phyloP scores from a whole-genome alignment of 2,888 invertebrate species.

The Bombylius major region DNA sequence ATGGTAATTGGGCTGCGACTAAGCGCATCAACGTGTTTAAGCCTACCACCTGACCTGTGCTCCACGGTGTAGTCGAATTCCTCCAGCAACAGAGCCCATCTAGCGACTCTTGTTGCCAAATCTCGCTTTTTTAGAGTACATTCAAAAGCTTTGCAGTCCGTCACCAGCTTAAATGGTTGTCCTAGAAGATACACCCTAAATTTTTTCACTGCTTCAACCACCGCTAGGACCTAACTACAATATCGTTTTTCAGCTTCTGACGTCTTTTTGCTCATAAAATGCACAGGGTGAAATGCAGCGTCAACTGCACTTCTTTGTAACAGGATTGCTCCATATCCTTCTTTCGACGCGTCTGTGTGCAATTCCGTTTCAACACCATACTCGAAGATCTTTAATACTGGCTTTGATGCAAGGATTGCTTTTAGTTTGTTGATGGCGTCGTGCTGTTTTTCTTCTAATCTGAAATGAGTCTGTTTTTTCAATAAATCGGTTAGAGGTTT shows the following conservation, averaged over 20 bases:
- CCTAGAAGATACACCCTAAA: slow-evolving; percentile 19
- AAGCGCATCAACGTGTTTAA: slow-evolving; percentile 17
- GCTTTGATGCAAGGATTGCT: background rate
- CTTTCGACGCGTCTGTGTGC: background rate
- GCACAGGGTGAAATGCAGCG: slow-evolving; percentile 1
- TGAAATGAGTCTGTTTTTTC: background rate
- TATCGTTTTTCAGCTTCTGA: slow-evolving; percentile 6
- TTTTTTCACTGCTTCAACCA: slow-evolving; percentile 14
- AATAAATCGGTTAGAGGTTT: slow-evolving; percentile 3
- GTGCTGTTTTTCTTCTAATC: background rate
- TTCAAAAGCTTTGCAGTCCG: slow-evolving; percentile 13
- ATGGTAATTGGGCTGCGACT: slow-evolving; percentile 13
- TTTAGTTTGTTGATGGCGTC: background rate
- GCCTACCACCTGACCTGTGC: slow-evolving; percentile 14
- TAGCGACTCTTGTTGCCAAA: slow-evolving; percentile 13
- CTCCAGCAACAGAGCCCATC: slow-evolving; percentile 16
- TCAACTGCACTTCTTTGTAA: background rate
- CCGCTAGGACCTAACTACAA: slow-evolving; percentile 5
- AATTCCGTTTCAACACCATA: background rate
- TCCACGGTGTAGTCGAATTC: slow-evolving; percentile 16
- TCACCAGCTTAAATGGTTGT: slow-evolving; percentile 12
- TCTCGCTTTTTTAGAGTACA: slow-evolving; percentile 13
- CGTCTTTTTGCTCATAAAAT: slow-evolving; percentile 7
- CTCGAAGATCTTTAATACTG: background rate
- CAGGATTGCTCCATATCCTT: background rate